These are phyloP conservation scores for Smutsia gigantea DNA, from an alignment of 2,797 vertebrate species.

Conservation along the genomic window DNA sequence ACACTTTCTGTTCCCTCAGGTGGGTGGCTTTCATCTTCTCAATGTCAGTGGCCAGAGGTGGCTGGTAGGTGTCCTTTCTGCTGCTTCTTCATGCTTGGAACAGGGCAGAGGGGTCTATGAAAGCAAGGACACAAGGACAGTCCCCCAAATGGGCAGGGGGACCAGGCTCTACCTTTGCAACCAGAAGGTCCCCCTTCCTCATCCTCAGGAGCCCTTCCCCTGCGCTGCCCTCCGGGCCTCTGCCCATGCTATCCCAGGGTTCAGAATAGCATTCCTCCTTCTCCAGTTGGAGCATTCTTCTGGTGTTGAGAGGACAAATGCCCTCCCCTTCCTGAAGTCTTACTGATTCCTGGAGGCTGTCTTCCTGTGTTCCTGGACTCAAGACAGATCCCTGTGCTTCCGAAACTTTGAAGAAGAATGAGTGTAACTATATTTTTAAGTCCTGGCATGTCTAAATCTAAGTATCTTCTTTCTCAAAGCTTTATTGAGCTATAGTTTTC, in stretches of 20 bases:
- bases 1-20: conserved; percentile 95
- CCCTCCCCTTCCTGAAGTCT: neutral
- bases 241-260: neutral
- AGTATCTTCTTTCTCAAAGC: neutral
- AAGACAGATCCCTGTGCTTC: neutral
- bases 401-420: neutral
- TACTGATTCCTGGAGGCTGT: neutral
- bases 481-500: neutral
- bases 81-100: conserved; percentile 90
- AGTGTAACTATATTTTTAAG: neutral
- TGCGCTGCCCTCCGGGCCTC: neutral
- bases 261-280: neutral
- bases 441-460: neutral
- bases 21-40: conserved; percentile 92
- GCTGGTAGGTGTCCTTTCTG: conserved; percentile 91
- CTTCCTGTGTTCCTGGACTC: neutral
- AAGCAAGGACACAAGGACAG: conserved; percentile 39
- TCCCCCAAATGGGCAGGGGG: neutral
- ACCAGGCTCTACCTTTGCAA: neutral
- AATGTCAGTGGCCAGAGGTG: conserved; percentile 91
- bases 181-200: neutral
- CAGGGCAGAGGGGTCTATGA: conserved; percentile 87
- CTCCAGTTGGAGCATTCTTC: neutral
- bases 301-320: neutral
- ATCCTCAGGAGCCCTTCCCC: neutral